These are phyloP conservation scores for Numenius arquata DNA, from an alignment of 2,113 vertebrate genomes.

Conservation along the genomic window DNA sequence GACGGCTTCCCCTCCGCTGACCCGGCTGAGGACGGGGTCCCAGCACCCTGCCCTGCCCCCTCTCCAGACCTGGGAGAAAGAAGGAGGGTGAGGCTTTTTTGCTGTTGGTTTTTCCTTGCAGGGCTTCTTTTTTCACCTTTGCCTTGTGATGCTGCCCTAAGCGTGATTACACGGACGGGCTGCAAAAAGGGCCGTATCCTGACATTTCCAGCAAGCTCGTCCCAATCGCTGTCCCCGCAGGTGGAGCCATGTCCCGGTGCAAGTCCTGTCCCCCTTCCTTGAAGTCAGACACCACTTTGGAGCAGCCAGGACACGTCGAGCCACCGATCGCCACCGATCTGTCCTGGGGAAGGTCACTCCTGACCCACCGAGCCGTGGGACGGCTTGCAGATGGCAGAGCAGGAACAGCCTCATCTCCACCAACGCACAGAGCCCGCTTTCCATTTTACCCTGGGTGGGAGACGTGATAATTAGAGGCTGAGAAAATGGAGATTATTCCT, in stretches of 20 bases:
- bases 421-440: background rate
- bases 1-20: fast-evolving
- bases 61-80: background rate
- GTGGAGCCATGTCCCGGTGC: background rate
- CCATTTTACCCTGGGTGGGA: background rate
- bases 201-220: background rate
- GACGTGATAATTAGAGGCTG: background rate
- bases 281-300: background rate
- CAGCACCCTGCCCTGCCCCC: background rate
- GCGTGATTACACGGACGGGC: fast-evolving
- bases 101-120: background rate
- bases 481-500: background rate
- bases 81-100: background rate
- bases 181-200: fast-evolving
- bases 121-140: background rate
- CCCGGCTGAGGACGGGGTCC: fast-evolving
- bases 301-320: background rate
- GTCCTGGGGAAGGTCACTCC: background rate
- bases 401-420: background rate
- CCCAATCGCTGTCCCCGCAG: background rate
- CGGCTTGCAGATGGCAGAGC: background rate
- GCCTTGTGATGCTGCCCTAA: background rate
- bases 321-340: fast-evolving
- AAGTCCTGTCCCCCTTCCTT: background rate
- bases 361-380: background rate